These are phyloP conservation scores for Grammomys surdaster DNA, from an alignment of 2,113 vertebrate genomes.

Conservation along the genomic window DNA sequence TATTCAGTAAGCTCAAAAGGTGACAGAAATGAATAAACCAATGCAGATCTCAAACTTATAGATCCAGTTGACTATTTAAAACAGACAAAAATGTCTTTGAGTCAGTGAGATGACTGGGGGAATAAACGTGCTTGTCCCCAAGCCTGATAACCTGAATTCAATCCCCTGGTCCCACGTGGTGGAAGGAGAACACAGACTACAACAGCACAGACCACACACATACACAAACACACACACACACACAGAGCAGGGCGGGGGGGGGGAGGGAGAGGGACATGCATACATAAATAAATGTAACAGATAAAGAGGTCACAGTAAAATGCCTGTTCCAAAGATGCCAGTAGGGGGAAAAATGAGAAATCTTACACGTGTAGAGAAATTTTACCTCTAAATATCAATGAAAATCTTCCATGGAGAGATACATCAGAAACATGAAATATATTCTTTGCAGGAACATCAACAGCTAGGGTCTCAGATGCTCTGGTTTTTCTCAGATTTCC, in stretches of 20 bases:
- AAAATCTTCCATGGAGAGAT: neutral
- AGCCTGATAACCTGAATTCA: neutral
- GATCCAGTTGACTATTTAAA: neutral
- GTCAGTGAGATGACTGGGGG: neutral
- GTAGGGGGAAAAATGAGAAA: neutral
- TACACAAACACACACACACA: neutral
- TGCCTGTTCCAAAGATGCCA: neutral
- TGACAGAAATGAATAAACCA: constrained; percentile 10
- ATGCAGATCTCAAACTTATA: neutral
- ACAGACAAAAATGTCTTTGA: neutral
- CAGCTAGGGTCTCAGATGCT: neutral
- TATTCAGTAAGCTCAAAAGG: constrained; percentile 20
- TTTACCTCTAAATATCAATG: constrained; percentile 8
- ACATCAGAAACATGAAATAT: neutral
- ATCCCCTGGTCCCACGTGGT: neutral
- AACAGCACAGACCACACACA: neutral
- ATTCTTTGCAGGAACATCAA: neutral
- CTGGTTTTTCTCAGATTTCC: constrained; percentile 5
- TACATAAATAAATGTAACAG: neutral
- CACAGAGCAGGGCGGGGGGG: no score
- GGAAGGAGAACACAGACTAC: neutral
- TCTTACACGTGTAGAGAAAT: neutral
- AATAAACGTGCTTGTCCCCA: neutral
- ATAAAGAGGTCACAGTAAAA: neutral
- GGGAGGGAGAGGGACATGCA: no score